phyloP scores from a whole-genome alignment of 2,113 vertebrate species.

The Psammodynastes pulverulentus region DNA sequence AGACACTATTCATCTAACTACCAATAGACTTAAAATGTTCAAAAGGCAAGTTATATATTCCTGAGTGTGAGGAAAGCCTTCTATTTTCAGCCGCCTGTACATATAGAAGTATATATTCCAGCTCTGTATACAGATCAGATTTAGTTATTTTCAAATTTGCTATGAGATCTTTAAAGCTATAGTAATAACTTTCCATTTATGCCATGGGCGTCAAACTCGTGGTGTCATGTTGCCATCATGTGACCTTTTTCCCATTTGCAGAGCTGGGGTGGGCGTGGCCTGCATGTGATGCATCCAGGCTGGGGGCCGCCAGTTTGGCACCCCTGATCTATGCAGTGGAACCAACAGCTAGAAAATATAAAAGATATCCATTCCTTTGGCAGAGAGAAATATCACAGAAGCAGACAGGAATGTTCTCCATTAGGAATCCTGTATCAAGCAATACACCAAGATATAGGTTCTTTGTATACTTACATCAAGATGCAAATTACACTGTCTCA shows the following conservation, averaged over 20 bases:
- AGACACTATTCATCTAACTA: not conserved
- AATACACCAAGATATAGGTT: not conserved
- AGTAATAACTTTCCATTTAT: not conserved
- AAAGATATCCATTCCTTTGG: not conserved
- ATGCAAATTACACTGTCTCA: not conserved
- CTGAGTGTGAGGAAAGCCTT: not conserved
- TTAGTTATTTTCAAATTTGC: not conserved
- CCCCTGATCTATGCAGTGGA: not conserved
- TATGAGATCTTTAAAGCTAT: not conserved
- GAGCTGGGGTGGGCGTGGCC: too few species aligned
- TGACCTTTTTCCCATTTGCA: too few species aligned
- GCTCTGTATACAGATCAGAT: not conserved
- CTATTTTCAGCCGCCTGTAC: not conserved
- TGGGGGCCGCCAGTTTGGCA: too few species aligned
- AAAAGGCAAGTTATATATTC: not conserved
- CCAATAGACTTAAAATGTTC: not conserved
- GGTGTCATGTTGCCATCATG: too few species aligned
- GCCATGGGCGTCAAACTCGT: too few species aligned
- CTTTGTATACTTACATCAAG: not conserved
- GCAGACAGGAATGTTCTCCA: not conserved
- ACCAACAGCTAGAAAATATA: not conserved
- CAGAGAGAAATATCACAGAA: not conserved
- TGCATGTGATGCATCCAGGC: too few species aligned
- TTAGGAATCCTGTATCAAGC: not conserved
- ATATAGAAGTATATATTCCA: not conserved